Conservation (phyloP, 2,888 invertebrate species). For the Ophion ventricosus region DNA sequence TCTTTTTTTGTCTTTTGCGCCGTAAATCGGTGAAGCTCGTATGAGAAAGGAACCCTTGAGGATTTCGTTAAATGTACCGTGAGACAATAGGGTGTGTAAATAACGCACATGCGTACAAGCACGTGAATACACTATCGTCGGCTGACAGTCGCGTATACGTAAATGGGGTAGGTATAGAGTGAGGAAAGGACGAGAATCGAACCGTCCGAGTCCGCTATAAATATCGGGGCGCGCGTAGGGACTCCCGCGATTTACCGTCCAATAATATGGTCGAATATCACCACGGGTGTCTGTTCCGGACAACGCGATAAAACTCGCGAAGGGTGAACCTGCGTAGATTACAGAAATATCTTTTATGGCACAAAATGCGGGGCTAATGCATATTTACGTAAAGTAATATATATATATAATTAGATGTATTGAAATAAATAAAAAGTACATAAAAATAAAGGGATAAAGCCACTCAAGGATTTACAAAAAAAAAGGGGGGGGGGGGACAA, state of each 20-base stretch:
- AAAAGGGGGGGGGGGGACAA: too few relatives aligned
- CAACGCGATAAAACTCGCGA: conserved; percentile 71
- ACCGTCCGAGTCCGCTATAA: conserved; percentile 74
- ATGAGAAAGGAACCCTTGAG: conserved; percentile 29
- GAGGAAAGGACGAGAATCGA: conserved; percentile 38
- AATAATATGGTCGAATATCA: conserved; percentile 77
- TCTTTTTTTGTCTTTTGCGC: background rate
- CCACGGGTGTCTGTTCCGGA: conserved; percentile 71
- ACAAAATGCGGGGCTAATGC: background rate
- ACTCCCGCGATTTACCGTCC: conserved; percentile 78
- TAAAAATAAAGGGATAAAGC: too few relatives aligned
- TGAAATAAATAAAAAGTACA: too few relatives aligned
- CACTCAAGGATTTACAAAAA: too few relatives aligned
- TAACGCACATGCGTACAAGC: conserved; percentile 58
- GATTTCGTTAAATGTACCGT: conserved; percentile 78
- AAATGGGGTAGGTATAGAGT: background rate
- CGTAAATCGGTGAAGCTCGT: background rate
- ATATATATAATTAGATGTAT: too few relatives aligned
- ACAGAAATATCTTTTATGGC: conserved; percentile 10
- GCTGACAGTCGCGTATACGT: conserved; percentile 68
- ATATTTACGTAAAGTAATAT: too few relatives aligned
- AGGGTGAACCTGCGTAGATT: conserved; percentile 26
- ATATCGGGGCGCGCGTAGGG: conserved; percentile 78
- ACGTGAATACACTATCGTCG: conserved; percentile 72
- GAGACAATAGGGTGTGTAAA: conserved; percentile 65